Conservation (phyloP, 2,113 vertebrate species). For the Egretta garzetta region DNA sequence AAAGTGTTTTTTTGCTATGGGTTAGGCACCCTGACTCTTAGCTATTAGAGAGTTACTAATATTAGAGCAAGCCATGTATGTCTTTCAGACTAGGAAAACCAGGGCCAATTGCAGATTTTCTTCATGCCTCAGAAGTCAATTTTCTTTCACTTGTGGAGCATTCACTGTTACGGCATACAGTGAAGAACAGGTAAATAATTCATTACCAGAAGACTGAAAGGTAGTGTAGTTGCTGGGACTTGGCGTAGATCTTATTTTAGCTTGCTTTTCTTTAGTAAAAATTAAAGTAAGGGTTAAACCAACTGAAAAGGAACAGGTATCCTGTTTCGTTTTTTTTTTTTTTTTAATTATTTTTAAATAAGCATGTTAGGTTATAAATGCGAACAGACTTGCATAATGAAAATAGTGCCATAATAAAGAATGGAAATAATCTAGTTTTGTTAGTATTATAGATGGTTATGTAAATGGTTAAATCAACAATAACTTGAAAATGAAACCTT, state of each 20-base stretch:
- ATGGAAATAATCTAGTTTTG: neutral
- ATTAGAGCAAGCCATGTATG: neutral
- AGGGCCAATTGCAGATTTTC: neutral
- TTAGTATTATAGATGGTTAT: neutral
- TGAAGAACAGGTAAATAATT: neutral
- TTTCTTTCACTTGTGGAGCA: neutral
- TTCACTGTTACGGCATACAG: neutral
- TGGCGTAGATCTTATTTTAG: neutral
- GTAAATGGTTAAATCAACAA: neutral
- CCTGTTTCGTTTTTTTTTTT: neutral
- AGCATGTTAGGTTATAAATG: neutral
- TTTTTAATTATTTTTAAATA: neutral
- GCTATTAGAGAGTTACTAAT: neutral
- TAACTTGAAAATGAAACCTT: neutral
- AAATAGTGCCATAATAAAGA: neutral
- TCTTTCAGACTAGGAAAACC: neutral
- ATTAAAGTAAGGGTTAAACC: neutral
- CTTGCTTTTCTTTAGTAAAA: neutral
- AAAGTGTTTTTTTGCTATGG: neutral
- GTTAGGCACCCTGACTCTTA: neutral
- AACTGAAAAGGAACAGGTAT: neutral
- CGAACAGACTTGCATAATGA: neutral
- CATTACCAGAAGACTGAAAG: neutral
- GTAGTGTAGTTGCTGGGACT: neutral
- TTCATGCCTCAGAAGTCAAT: neutral